Conservation (phyloP, 1,140 invertebrate species). For the Plutomurus gul region DNA sequence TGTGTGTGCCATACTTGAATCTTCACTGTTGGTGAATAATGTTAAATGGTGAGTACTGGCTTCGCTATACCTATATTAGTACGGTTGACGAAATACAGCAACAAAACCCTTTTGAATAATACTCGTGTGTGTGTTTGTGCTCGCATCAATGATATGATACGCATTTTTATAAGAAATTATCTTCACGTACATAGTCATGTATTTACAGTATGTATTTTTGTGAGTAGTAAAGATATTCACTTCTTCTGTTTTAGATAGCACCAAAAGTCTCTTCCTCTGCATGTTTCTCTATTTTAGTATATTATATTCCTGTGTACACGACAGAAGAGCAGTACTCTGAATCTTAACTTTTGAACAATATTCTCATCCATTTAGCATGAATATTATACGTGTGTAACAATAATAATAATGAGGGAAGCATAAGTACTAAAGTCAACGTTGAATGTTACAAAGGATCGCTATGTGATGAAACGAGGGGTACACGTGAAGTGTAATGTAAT, state of each 20-base stretch:
- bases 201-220: too few relatives aligned
- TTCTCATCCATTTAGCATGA: not conserved
- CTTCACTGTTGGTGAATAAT: slow-evolving; percentile 4
- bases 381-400: too few relatives aligned
- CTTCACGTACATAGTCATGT: too few relatives aligned
- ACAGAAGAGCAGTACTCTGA: too few relatives aligned
- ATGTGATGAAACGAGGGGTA: not conserved
- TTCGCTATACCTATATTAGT: not conserved
- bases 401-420: slow-evolving; percentile 4
- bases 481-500: not conserved
- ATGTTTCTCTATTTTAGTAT: too few relatives aligned
- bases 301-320: too few relatives aligned
- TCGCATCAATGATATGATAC: not conserved
- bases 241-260: too few relatives aligned
- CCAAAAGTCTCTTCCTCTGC: too few relatives aligned
- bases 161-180: not conserved
- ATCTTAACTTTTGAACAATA: not conserved
- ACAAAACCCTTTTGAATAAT: slow-evolving; percentile 6
- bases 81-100: slow-evolving; percentile 12
- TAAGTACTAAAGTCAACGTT: not conserved
- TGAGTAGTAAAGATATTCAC: too few relatives aligned
- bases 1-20: not conserved
- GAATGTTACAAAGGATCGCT: too few relatives aligned
- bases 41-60: not conserved
- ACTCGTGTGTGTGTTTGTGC: not conserved